These are phyloP conservation scores for Anthopleura sola DNA, from an alignment of 64 coral and sea anemone genomes.

Conservation along the genomic window DNA sequence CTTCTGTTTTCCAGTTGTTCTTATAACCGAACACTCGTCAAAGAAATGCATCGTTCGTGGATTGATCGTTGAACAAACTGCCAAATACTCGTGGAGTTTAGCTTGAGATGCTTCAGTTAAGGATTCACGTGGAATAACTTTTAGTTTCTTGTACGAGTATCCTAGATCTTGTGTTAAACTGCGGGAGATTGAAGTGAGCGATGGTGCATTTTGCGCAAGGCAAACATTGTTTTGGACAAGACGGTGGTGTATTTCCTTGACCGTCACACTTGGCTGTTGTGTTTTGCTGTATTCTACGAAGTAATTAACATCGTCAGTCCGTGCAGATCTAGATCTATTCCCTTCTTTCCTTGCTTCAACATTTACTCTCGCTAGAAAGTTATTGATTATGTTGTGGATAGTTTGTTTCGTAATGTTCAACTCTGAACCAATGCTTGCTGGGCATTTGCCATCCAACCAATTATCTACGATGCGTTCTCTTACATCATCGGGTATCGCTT, in stretches of 20 bases:
- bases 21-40: background rate
- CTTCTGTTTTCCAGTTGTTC: too few relatives aligned
- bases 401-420: too few relatives aligned
- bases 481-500: too few relatives aligned
- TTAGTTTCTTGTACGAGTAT: background rate
- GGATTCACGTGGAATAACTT: background rate
- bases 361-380: too few relatives aligned
- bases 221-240: background rate
- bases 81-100: background rate
- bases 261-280: slow-evolving; percentile 1
- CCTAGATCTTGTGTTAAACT: background rate
- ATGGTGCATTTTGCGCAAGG: background rate
- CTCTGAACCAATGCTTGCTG: too few relatives aligned
- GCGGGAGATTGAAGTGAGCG: background rate
- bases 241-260: background rate
- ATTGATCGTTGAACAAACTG: background rate
- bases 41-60: background rate
- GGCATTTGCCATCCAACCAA: too few relatives aligned
- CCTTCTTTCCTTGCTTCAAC: slow-evolving; percentile 12
- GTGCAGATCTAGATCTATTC: background rate
- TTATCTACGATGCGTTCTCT: too few relatives aligned
- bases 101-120: background rate
- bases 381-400: too few relatives aligned
- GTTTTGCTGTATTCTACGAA: too few relatives aligned
- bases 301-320: slow-evolving; percentile 14